Conservation (phyloP, 2,888 invertebrate genomes). For the Sinhomidia bicolor region DNA sequence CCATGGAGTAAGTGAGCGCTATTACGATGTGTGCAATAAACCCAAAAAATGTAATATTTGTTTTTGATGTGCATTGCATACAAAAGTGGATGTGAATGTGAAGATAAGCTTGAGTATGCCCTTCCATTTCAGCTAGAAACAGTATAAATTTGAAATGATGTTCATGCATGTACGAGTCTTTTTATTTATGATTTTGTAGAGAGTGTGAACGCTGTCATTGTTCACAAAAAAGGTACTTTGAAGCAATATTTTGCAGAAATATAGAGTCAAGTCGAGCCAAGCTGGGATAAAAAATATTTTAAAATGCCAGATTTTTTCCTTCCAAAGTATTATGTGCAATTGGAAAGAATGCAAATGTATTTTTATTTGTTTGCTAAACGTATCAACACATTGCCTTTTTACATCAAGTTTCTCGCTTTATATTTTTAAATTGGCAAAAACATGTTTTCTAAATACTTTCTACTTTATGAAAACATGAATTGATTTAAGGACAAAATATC, state of each 20-base stretch:
- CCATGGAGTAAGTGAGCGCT: background rate
- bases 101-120: too few species aligned
- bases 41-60: background rate
- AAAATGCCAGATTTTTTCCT: background rate
- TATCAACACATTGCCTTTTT: too few species aligned
- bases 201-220: background rate
- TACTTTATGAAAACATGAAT: too few species aligned
- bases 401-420: too few species aligned
- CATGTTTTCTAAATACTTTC: too few species aligned
- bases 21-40: background rate
- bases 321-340: background rate
- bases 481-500: too few species aligned
- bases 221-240: background rate
- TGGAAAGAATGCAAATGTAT: background rate
- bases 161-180: background rate
- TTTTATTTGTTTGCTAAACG: background rate
- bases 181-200: background rate
- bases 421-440: too few species aligned
- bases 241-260: background rate
- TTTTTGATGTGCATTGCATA: background rate
- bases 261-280: too few species aligned
- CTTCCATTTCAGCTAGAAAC: background rate
- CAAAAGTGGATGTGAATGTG: background rate
- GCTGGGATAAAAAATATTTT: background rate
- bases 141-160: slow-evolving; percentile 1